A percentile compares a stretch with the other conserved stretches of the same genome.
Evolutionary conservation across 2,113 vertebrate species (phyloP).

Genomic region (Todiramphus saurophagus): DNA sequence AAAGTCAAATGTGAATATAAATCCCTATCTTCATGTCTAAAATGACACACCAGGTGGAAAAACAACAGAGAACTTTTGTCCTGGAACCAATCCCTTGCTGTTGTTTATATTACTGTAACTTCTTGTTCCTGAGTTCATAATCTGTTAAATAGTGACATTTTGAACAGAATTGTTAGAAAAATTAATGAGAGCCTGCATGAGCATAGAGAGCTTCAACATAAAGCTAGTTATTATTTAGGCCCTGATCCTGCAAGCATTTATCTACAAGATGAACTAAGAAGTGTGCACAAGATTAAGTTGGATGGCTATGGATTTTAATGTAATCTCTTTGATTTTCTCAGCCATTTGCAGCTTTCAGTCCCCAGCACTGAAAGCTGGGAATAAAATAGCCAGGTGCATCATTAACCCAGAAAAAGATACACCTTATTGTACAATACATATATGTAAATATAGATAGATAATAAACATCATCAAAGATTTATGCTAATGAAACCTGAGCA

Average conservation of each 20-base stretch:
- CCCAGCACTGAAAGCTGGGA: background rate
- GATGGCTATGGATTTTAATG: background rate
- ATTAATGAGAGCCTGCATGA: background rate
- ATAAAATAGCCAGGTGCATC: background rate
- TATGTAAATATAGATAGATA: background rate
- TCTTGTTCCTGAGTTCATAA: background rate
- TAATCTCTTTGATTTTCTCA: background rate
- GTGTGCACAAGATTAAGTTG: background rate
- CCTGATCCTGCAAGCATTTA: background rate
- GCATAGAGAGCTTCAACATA: background rate
- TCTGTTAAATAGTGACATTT: background rate
- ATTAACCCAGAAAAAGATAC: background rate
- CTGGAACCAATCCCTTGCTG: background rate
- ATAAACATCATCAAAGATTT: background rate
- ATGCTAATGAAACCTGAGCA: background rate
- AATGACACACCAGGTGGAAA: background rate
- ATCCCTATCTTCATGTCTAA: background rate
- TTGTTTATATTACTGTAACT: background rate
- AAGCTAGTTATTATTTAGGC: background rate
- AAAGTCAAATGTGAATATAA: background rate
- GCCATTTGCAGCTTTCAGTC: background rate
- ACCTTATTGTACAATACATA: background rate
- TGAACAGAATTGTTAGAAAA: background rate
- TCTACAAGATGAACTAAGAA: background rate
- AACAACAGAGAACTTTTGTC: background rate